Conservation (phyloP, 2,888 invertebrate genomes). For the Rapana venosa region DNA sequence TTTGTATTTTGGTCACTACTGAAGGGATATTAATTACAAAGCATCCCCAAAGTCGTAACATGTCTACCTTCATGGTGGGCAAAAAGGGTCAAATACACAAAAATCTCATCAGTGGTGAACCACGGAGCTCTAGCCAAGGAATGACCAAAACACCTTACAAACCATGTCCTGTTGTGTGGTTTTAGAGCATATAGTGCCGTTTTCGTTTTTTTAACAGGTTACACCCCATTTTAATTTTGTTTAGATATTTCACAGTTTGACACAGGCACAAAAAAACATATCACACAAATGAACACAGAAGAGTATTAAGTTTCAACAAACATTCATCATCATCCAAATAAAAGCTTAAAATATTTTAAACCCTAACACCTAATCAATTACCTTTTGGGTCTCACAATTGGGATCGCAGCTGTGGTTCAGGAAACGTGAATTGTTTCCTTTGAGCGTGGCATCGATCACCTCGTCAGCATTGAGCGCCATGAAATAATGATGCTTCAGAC, state of each 20-base stretch:
- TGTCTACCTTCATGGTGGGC: too few relatives aligned
- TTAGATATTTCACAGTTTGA: neutral
- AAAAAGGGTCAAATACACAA: too few relatives aligned
- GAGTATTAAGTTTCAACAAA: neutral
- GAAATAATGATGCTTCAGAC: conserved; percentile 96
- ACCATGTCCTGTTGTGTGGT: too few relatives aligned
- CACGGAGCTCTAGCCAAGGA: too few relatives aligned
- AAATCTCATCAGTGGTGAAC: too few relatives aligned
- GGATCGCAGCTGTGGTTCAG: conserved; percentile 99
- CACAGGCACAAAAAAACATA: neutral
- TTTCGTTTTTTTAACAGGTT: too few relatives aligned
- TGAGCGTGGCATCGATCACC: conserved; percentile 96
- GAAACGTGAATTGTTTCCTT: conserved; percentile 97
- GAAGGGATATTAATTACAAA: too few relatives aligned
- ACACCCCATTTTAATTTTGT: too few relatives aligned
- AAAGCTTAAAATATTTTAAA: neutral
- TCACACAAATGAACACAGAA: neutral
- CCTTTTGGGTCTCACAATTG: conserved; percentile 98
- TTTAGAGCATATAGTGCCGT: too few relatives aligned
- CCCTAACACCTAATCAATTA: conserved; percentile 59
- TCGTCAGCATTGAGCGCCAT: conserved; percentile 96
- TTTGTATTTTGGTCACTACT: too few relatives aligned
- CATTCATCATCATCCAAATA: neutral
- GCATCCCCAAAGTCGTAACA: too few relatives aligned
- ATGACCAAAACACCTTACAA: too few relatives aligned